These are phyloP conservation scores for Callyntrura guangdongensis DNA, from an alignment of 2,888 invertebrate species.

Conservation along the genomic window DNA sequence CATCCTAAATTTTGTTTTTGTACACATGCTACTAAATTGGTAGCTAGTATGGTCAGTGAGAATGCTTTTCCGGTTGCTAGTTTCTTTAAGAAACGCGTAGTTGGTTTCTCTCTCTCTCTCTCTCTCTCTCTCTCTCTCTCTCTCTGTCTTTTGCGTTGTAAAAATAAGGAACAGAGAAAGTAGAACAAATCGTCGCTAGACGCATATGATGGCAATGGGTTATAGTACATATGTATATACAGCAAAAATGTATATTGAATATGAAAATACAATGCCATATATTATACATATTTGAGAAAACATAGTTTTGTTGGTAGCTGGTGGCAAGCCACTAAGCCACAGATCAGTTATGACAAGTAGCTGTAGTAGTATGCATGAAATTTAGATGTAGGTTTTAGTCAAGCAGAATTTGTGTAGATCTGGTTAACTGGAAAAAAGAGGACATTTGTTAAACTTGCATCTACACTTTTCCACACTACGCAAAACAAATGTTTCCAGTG, in stretches of 20 bases:
- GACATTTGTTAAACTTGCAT: slow-evolving; percentile 34
- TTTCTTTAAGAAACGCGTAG: neutral
- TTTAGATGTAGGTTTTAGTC: neutral
- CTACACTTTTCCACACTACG: slow-evolving; percentile 11
- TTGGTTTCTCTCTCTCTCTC: neutral
- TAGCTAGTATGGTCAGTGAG: neutral
- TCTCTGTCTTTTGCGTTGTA: neutral
- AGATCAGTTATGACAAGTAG: slow-evolving; percentile 47
- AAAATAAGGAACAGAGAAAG: slow-evolving; percentile 32
- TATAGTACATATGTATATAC: neutral
- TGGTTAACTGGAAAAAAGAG: slow-evolving; percentile 46
- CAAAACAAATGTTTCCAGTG: neutral
- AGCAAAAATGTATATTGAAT: neutral
- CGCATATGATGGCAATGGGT: slow-evolving; percentile 19
- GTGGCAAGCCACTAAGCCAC: slow-evolving; percentile 11
- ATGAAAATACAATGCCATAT: neutral
- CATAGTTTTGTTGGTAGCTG: slow-evolving; percentile 26
- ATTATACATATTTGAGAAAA: slow-evolving; percentile 40
- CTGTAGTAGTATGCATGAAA: neutral
- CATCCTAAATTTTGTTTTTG: neutral
- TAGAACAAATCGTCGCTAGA: slow-evolving; percentile 39
- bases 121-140: neutral
- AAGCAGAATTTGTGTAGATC: slow-evolving; percentile 8
- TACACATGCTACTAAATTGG: neutral
- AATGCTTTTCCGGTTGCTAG: slow-evolving; percentile 9